A percentile compares a stretch with the other conserved stretches of the same genome.
phyloP scores from a whole-genome alignment of 2,113 vertebrate genomes.

The Marmota flaviventris region DNA sequence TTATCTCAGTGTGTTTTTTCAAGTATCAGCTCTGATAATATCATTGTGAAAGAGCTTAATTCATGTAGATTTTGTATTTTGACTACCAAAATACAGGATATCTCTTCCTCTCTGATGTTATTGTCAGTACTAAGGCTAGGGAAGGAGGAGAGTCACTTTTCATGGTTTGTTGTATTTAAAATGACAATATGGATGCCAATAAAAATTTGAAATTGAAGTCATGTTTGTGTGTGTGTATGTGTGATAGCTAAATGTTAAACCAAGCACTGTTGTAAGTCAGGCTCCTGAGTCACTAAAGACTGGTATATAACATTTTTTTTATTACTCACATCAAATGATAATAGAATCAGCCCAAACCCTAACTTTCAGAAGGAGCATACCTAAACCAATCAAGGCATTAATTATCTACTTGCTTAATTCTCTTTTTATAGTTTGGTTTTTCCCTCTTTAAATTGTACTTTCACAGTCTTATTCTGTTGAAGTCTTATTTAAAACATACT shows the following conservation, averaged over 20 bases:
- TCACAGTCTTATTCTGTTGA: neutral
- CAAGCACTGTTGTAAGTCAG: neutral
- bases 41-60: conserved; percentile 63
- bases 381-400: neutral
- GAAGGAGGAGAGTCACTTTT: conserved; percentile 27
- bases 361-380: neutral
- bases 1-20: conserved; percentile 41
- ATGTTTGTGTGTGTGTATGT: neutral
- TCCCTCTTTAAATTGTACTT: neutral
- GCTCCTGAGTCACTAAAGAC: neutral
- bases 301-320: conserved; percentile 2
- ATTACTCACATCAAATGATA: neutral
- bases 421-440: neutral
- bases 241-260: neutral
- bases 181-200: conserved; percentile 43
- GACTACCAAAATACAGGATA: conserved; percentile 49
- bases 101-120: conserved; percentile 49
- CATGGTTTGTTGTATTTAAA: conserved; percentile 48
- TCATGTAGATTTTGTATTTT: conserved; percentile 53
- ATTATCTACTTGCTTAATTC: conserved; percentile 18
- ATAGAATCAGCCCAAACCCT: neutral
- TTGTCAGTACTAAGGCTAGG: conserved; percentile 20
- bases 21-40: conserved; percentile 60
- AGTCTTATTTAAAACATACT: neutral
- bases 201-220: conserved; percentile 60